Evolutionary conservation across 2,797 vertebrate species (phyloP).

Genomic region (Poecilia gillii): DNA sequence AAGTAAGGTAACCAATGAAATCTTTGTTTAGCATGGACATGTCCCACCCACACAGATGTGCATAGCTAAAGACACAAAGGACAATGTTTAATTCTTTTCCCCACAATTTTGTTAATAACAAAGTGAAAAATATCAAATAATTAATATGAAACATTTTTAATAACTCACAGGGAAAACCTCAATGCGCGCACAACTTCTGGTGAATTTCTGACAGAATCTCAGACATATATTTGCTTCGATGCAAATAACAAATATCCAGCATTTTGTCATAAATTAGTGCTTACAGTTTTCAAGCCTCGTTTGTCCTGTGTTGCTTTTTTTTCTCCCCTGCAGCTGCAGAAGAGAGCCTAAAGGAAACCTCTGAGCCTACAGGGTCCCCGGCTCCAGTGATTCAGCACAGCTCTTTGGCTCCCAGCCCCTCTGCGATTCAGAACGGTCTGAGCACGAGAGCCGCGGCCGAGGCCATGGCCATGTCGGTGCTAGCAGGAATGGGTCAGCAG

Average conservation of each 20-base stretch:
- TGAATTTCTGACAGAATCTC: not conserved
- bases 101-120: no score
- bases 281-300: not conserved
- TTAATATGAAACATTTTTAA: no score
- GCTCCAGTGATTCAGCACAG: constrained; percentile 95
- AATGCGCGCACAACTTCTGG: not conserved
- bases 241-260: not conserved
- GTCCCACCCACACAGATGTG: no score
- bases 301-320: not conserved
- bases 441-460: constrained; percentile 92
- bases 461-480: constrained; percentile 94
- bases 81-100: no score
- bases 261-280: not conserved
- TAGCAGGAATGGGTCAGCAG: constrained; percentile 94
- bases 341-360: constrained; percentile 91
- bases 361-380: constrained; percentile 90
- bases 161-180: no score
- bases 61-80: no score
- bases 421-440: constrained; percentile 86
- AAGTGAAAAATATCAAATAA: no score
- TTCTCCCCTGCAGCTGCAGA: constrained; percentile 60
- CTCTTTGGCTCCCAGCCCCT: constrained; percentile 83
- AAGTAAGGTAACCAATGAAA: no score
- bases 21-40: no score
- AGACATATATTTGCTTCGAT: not conserved